Evolutionary conservation across 2,113 vertebrate genomes (phyloP), one percentile per base, ranked within the genome.

Genomic region (Zootoca vivipara): DNA sequence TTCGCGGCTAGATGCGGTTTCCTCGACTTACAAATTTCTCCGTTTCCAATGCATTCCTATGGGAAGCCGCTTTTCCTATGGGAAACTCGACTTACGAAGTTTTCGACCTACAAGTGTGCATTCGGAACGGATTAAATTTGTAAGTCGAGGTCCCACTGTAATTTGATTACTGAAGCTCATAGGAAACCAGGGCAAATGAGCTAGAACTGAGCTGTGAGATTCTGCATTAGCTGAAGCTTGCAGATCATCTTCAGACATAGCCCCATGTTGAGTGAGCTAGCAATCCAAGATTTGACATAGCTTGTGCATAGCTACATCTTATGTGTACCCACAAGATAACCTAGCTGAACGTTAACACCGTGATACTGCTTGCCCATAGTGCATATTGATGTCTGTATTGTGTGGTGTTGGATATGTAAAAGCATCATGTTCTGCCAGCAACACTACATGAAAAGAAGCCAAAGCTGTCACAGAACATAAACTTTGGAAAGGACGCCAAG

Each of bases 401-500:
- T 42, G 40, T 22, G 7, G 8, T 24, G 16, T 2, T 52, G 1
- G 22, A 9, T 15, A 5, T 81, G 58, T 82, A 30, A 65, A 15
- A 30, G n/a, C 86, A 67, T 22, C 58, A 46, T 6, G 7, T 10
- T 79, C 72, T 83, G 38, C 24, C 33, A 64, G 28, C 82, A 56
- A 74, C 8, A 10, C 12, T 74, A 83, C 73, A 52, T 30, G 24
- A 77, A 1, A 69, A 78, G 3, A n/a, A 72, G 35, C 70, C 35
- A 83, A 85, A 62, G 18, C 24, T 64, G 86, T 89, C 86, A 28
- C 40, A 52, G 12, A 92, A 79, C 81, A 83, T 35, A 70, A 78
- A 40, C 69, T 69, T 69, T n/a, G 35, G 33, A 94, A 88, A 9
- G 82, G 26, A 88, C 73, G 75, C 85, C 30, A 87, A 92, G 69